phyloP scores from a whole-genome alignment of 2,888 invertebrate species.

The Thymelicus lineola region DNA sequence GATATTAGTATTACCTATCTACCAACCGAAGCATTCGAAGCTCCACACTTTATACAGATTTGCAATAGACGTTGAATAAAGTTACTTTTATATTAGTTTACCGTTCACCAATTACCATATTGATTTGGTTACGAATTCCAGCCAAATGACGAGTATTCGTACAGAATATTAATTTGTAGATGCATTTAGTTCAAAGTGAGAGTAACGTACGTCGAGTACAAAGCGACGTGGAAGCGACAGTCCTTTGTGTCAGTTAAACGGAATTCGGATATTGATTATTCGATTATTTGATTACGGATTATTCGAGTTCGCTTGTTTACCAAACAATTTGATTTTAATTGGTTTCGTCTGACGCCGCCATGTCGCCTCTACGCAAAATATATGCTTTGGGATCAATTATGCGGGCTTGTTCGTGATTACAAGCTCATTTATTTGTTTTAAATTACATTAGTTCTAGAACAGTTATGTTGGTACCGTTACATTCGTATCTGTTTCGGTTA shows the following conservation, averaged over 20 bases:
- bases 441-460: not conserved
- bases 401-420: slow-evolving; percentile 4
- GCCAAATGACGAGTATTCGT: slow-evolving; percentile 10
- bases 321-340: slow-evolving; percentile 76
- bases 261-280: slow-evolving; percentile 80
- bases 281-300: no score
- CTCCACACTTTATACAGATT: not conserved
- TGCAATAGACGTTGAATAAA: not conserved
- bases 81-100: not conserved
- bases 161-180: slow-evolving; percentile 29
- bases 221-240: slow-evolving; percentile 68
- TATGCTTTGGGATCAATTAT: slow-evolving; percentile 38
- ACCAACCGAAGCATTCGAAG: no score
- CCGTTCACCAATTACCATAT: slow-evolving; percentile 53
- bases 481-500: not conserved
- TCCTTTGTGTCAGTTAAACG: slow-evolving; percentile 74
- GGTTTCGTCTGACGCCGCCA: slow-evolving; percentile 56
- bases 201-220: slow-evolving; percentile 47
- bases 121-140: slow-evolving; percentile 37
- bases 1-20: no score
- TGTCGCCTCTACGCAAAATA: slow-evolving; percentile 36
- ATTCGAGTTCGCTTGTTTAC: slow-evolving; percentile 62
- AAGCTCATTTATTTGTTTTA: slow-evolving; percentile 7
- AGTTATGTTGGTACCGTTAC: slow-evolving; percentile 1
- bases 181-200: slow-evolving; percentile 24